Conservation (phyloP, 2,797 vertebrate genomes). For the Brachymystax lenok region DNA sequence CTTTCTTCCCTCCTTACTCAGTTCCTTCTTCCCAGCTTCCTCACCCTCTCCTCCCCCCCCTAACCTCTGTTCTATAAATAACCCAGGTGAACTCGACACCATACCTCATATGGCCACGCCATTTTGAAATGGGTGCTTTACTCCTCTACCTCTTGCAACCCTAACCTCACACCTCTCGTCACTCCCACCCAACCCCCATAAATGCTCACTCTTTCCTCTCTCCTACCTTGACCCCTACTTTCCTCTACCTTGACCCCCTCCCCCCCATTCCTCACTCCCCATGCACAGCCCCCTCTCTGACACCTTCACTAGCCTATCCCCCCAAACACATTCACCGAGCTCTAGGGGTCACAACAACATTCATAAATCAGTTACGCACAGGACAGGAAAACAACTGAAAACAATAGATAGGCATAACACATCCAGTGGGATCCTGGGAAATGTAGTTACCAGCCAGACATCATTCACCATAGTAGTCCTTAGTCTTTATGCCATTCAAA, state of each 20-base stretch:
- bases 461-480: background rate
- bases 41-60: constrained; percentile 16
- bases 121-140: constrained; percentile 45
- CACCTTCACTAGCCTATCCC: constrained; percentile 24
- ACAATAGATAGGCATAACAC: background rate
- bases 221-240: background rate
- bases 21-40: constrained; percentile 26
- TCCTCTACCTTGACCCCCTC: no score
- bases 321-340: constrained; percentile 21
- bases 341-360: constrained; percentile 53
- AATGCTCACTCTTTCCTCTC: background rate
- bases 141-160: background rate
- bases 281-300: constrained; percentile 10
- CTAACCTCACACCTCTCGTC: background rate
- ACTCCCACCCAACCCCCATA: constrained; percentile 16
- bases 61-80: constrained; percentile 63
- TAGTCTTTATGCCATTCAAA: background rate
- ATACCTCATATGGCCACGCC: constrained; percentile 56
- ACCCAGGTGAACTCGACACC: constrained; percentile 69
- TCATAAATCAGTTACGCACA: constrained; percentile 14
- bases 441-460: background rate
- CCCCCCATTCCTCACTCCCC: background rate
- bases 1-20: constrained; percentile 6
- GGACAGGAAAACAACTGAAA: constrained; percentile 11
- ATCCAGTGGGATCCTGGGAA: background rate